Evolutionary conservation across 2,113 vertebrate species (phyloP).

Genomic region (Lipophrys pholis): DNA sequence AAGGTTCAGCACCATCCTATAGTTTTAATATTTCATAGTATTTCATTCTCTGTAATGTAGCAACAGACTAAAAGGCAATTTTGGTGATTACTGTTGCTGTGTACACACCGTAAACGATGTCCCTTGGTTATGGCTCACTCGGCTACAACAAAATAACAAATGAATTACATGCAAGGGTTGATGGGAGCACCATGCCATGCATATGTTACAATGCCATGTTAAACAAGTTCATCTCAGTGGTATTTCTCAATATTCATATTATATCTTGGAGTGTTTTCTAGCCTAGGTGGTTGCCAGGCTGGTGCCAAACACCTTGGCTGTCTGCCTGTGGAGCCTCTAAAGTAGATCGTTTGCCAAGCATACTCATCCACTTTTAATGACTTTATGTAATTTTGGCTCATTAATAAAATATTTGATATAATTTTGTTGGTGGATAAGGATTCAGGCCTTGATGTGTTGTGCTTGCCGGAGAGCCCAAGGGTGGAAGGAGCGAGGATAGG

Average conservation of each 20-base stretch:
- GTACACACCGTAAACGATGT: slow-evolving; percentile 23
- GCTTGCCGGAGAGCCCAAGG: slow-evolving; percentile 55
- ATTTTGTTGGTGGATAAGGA: slow-evolving; percentile 71
- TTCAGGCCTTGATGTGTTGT: slow-evolving; percentile 67
- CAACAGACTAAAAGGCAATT: slow-evolving; percentile 22
- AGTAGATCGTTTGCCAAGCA: slow-evolving; percentile 65
- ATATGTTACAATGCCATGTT: slow-evolving; percentile 19
- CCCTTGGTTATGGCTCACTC: slow-evolving; percentile 33
- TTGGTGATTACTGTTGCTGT: slow-evolving; percentile 13
- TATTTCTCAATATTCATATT: slow-evolving; percentile 21
- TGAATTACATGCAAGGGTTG: slow-evolving; percentile 21
- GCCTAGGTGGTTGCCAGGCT: slow-evolving; percentile 61
- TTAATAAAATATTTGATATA: slow-evolving; percentile 80
- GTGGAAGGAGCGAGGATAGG: slow-evolving; percentile 54
- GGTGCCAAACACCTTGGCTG: slow-evolving; percentile 63
- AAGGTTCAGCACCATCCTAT: slow-evolving; percentile 22
- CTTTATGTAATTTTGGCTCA: slow-evolving; percentile 78
- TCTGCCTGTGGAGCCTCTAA: slow-evolving; percentile 56
- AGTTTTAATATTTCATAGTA: slow-evolving; percentile 11
- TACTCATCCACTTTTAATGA: slow-evolving; percentile 82
- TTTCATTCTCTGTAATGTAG: background rate
- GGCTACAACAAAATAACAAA: slow-evolving; percentile 39
- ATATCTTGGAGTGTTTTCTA: slow-evolving; percentile 36
- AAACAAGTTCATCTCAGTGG: slow-evolving; percentile 13
- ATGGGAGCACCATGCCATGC: background rate